Base-by-base conservation (phyloP, 1,140 invertebrate genomes). In the Lasaia peninsularis region DNA sequence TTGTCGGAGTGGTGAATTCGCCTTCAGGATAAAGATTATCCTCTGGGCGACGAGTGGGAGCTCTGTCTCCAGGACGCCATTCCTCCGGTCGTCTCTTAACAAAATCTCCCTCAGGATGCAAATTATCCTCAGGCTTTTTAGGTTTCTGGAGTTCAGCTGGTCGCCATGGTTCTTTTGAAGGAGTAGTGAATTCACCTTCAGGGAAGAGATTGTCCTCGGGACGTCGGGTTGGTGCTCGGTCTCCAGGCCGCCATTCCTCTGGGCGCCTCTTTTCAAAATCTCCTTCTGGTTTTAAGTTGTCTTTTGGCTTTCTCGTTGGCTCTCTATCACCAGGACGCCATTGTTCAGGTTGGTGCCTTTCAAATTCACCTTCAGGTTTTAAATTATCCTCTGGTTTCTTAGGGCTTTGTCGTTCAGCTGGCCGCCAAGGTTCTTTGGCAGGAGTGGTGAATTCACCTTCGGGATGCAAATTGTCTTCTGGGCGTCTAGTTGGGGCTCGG, bases 11-110 rank as follows among this genome's bases (percentile, higher is more conserved):
- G 44, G 90, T 81, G 58, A 93, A 92, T 58, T 93, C 91, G 18
- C 92, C 92, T 75, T 93, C 92, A 0, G 88, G 86, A 64, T 63
- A 77, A 3, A 93, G 74, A 71, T 93, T 93, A 65, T 93, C 92
- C 56, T 93, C 90, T 31, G 68, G 68, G 73, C 86, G 91, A 14
- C 86, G 90, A 5, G 78, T 69, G 16, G 78, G 69, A 0, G 88
- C 86, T 63, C 91, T 78, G 64, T 93, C 92, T 12, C 88, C 92
- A 1, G 89, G 91, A 12, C 65, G 68, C 65, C 86, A 90, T 61
- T 86, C 67, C 34, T 91, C 79, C 3, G 81, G 77, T 58, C 80
- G 69, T 2, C 87, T 79, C 24, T 75, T 75, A 34, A 90, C 85
- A 65, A 93, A 93, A 54, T 92, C 91, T 7, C 92, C 92, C 82